These are phyloP conservation scores for Paradoxurus hermaphroditus DNA, from an alignment of 2,113 vertebrate species.

Conservation along the genomic window DNA sequence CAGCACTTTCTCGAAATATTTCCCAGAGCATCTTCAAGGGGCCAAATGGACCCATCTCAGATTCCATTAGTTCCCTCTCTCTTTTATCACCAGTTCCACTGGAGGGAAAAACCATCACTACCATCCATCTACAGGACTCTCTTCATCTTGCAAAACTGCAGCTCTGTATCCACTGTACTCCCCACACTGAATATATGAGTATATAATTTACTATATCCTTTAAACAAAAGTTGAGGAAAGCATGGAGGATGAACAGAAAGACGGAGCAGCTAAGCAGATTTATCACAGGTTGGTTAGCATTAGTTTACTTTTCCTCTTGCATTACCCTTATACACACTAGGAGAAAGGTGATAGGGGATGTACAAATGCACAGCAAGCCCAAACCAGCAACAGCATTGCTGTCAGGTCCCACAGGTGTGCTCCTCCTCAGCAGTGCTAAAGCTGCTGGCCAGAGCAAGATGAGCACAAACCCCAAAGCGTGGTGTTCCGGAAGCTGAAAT, in stretches of 20 bases:
- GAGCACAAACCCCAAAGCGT: background rate
- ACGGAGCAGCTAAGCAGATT: background rate
- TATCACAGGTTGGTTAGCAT: background rate
- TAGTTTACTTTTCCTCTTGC: background rate
- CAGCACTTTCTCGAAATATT: background rate
- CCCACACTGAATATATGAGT: background rate
- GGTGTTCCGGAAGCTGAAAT: background rate
- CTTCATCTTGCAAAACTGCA: background rate
- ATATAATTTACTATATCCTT: background rate
- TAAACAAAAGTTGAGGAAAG: slow-evolving; percentile 1
- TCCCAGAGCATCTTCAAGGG: background rate
- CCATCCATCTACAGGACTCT: background rate
- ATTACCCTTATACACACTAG: background rate
- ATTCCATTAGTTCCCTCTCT: background rate
- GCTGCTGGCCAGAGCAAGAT: background rate
- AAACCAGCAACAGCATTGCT: background rate
- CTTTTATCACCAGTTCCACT: background rate
- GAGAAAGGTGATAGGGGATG: background rate
- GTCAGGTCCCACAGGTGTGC: background rate
- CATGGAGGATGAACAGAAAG: background rate
- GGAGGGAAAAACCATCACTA: background rate
- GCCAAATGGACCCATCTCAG: background rate
- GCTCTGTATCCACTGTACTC: background rate
- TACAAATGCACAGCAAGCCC: background rate
- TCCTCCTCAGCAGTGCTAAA: background rate